A percentile compares a stretch with the other conserved stretches of the same genome.
These are phyloP conservation scores for Macquaria australasica DNA, from an alignment of 2,113 vertebrate species.

Conservation along the genomic window DNA sequence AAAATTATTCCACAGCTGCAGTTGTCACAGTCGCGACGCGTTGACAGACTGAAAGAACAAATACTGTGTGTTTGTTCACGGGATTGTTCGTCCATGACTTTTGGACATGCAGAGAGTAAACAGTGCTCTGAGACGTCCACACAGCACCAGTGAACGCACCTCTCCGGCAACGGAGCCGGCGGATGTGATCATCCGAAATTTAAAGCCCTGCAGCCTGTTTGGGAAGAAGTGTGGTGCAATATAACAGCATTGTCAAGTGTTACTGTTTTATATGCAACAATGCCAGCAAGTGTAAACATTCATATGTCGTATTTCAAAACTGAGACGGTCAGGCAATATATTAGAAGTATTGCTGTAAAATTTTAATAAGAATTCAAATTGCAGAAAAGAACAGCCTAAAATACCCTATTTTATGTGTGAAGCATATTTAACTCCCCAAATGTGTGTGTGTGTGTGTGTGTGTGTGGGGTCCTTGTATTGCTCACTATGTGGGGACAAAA, in stretches of 20 bases:
- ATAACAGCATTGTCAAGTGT: not conserved
- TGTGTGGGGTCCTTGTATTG: not conserved
- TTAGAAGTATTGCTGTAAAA: not conserved
- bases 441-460: slow-evolving; percentile 7
- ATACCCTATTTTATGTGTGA: not conserved
- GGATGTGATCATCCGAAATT: slow-evolving; percentile 46
- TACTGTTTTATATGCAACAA: not conserved
- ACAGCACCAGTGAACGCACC: not conserved
- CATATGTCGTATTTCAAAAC: not conserved
- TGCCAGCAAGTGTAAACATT: not conserved
- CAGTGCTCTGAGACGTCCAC: not conserved
- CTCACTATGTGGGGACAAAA: not conserved
- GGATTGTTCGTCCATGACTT: slow-evolving; percentile 66
- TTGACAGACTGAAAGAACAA: slow-evolving; percentile 11
- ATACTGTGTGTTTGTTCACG: slow-evolving; percentile 52
- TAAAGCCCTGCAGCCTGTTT: not conserved
- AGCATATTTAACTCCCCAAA: not conserved
- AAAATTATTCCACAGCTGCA: slow-evolving; percentile 22
- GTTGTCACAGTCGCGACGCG: not conserved
- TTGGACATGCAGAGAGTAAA: slow-evolving; percentile 63
- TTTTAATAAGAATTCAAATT: not conserved
- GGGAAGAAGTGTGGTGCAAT: not conserved
- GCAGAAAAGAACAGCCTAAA: not conserved
- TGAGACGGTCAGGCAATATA: not conserved
- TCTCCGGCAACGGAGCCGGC: not conserved